These are phyloP conservation scores for Leucoraja ocellata DNA, from an alignment of 2,797 vertebrate species.

Conservation along the genomic window DNA sequence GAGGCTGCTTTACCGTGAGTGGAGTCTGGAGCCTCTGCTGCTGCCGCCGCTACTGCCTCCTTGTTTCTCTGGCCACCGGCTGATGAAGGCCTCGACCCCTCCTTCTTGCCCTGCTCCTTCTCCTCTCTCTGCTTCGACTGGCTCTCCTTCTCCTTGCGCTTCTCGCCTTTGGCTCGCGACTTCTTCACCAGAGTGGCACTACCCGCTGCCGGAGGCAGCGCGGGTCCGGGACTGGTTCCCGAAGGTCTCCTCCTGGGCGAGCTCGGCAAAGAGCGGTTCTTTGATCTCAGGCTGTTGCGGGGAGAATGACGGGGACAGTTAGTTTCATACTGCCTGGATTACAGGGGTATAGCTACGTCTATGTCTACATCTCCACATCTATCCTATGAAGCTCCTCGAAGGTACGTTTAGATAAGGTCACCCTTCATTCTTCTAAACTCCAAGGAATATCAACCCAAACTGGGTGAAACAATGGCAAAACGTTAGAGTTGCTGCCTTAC, in stretches of 20 bases:
- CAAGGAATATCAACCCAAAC: no score
- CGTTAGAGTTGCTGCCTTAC: no score
- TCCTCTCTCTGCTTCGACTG: constrained; percentile 38
- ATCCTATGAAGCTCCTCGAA: no score
- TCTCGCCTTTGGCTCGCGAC: constrained; percentile 39
- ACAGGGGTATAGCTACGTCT: no score
- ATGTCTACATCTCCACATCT: no score
- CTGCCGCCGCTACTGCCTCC: background rate
- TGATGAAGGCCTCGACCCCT: background rate
- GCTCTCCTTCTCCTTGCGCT: constrained; percentile 39
- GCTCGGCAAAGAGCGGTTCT: constrained; percentile 72
- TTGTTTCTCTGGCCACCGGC: background rate
- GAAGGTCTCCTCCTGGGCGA: constrained; percentile 63
- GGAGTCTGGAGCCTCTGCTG: background rate
- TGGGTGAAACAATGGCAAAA: no score
- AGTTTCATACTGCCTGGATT: no score
- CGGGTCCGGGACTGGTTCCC: constrained; percentile 58
- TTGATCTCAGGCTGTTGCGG: constrained; percentile 67
- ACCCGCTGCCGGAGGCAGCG: constrained; percentile 39
- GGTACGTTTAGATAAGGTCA: no score
- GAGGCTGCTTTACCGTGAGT: background rate
- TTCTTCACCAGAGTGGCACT: constrained; percentile 34
- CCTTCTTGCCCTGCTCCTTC: constrained; percentile 36
- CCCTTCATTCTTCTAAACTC: no score
- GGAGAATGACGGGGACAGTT: background rate